Conservation (phyloP, 2,888 invertebrate genomes). For the Lepidonotus clava region DNA sequence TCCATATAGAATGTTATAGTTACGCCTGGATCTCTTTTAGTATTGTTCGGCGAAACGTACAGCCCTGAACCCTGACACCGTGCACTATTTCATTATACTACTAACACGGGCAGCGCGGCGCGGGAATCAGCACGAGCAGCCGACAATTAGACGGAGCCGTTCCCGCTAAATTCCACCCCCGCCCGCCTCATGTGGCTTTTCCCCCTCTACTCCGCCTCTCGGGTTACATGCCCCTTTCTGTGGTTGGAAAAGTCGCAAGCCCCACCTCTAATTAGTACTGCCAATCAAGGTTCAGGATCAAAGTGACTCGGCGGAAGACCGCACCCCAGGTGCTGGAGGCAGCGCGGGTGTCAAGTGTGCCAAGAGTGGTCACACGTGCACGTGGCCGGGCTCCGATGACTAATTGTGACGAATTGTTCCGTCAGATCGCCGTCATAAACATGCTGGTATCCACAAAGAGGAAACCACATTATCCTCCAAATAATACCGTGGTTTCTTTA, state of each 20-base stretch:
- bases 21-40: neutral
- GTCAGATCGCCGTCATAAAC: too few species aligned
- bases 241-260: conserved; percentile 20
- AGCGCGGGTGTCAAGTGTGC: conserved; percentile 44
- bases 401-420: conserved; percentile 46
- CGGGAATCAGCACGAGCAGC: neutral
- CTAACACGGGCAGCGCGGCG: neutral
- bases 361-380: neutral
- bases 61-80: neutral
- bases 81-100: conserved; percentile 17
- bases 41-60: neutral
- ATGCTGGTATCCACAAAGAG: too few species aligned
- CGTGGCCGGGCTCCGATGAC: neutral
- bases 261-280: conserved; percentile 8
- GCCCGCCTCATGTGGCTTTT: neutral
- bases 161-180: too few species aligned
- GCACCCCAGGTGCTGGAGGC: conserved; percentile 37
- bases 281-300: conserved; percentile 28
- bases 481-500: too few species aligned
- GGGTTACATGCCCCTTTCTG: neutral
- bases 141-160: too few species aligned
- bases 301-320: neutral
- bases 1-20: too few species aligned
- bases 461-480: too few species aligned
- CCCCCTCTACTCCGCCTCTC: neutral